These are phyloP conservation scores for Periplaneta americana DNA, from an alignment of 1,140 invertebrate species.

Conservation along the genomic window DNA sequence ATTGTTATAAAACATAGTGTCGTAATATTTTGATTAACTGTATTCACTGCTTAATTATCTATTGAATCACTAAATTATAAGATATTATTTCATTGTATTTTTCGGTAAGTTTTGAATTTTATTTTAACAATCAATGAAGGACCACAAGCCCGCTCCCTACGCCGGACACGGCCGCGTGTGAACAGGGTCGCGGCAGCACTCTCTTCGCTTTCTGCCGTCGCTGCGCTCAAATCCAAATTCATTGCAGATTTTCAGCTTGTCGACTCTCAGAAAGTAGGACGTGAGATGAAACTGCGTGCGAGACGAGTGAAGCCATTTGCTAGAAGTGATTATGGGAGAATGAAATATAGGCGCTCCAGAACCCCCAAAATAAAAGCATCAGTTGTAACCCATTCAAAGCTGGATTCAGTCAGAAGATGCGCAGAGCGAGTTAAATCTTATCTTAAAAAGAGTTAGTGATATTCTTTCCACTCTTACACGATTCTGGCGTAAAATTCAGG, in stretches of 20 bases:
- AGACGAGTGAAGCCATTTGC: background rate
- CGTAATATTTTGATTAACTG: too few species aligned
- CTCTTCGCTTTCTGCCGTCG: background rate
- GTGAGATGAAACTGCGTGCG: background rate
- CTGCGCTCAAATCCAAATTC: background rate
- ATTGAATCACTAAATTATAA: too few species aligned
- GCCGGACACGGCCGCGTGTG: background rate
- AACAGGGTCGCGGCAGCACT: background rate
- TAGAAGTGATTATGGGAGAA: background rate
- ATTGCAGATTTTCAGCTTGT: background rate
- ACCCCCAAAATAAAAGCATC: background rate
- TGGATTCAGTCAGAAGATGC: background rate
- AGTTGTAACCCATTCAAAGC: background rate
- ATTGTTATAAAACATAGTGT: too few species aligned
- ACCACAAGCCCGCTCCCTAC: too few species aligned
- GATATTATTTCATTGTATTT: too few species aligned
- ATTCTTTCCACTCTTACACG: background rate
- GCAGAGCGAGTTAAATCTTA: background rate
- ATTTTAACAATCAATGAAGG: too few species aligned
- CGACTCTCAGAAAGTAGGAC: background rate
- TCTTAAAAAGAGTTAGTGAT: background rate
- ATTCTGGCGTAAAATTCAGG: too few species aligned
- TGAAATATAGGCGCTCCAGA: background rate
- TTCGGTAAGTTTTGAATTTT: too few species aligned
- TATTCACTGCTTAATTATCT: too few species aligned